Evolutionary conservation across 2,888 invertebrate genomes (phyloP).

Genomic region (Chloroclystis v-ata): DNA sequence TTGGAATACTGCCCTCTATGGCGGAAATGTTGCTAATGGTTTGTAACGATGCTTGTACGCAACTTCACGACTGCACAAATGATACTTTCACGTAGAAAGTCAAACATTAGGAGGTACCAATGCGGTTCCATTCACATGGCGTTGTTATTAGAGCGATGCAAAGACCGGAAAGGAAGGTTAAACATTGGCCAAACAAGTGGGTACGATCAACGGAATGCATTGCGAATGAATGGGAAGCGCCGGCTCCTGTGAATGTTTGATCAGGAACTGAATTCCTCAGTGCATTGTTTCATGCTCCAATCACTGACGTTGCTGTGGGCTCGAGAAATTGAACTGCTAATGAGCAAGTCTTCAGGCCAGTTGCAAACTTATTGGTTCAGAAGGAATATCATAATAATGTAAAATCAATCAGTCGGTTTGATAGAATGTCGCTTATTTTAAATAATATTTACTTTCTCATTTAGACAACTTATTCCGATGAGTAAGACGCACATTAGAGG

Average conservation of each 20-base stretch:
- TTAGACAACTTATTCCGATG: background rate
- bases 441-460: background rate
- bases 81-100: constrained; percentile 73
- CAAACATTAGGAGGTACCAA: constrained; percentile 56
- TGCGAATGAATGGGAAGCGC: constrained; percentile 55
- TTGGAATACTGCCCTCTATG: constrained; percentile 41
- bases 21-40: constrained; percentile 58
- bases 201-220: constrained; percentile 45
- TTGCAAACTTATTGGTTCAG: no score
- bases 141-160: constrained; percentile 60
- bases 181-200: constrained; percentile 55
- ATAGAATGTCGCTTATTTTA: no score
- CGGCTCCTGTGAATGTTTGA: constrained; percentile 57
- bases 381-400: no score
- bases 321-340: constrained; percentile 28
- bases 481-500: no score
- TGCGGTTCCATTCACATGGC: constrained; percentile 55
- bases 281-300: constrained; percentile 53
- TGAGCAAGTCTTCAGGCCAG: background rate
- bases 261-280: constrained; percentile 57
- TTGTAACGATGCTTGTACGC: constrained; percentile 53
- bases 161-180: constrained; percentile 64
- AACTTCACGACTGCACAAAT: constrained; percentile 52
- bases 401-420: no score
- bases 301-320: constrained; percentile 29